Conservation (phyloP, 2,888 invertebrate species). For the Rotaria macrura region DNA sequence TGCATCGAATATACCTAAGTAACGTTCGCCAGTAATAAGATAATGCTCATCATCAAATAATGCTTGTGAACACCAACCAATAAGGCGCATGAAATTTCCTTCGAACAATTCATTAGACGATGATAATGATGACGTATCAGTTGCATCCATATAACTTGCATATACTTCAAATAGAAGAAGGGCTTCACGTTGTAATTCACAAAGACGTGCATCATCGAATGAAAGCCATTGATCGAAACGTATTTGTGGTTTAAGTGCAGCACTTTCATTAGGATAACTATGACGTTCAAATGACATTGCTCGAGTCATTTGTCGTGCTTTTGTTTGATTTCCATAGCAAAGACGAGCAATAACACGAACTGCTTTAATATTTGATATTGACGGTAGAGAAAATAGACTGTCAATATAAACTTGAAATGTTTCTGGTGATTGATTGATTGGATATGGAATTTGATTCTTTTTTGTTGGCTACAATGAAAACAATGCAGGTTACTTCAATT, state of each 20-base stretch:
- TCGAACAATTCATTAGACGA: background rate
- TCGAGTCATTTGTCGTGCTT: background rate
- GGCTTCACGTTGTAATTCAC: conserved; percentile 9
- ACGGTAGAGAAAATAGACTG: background rate
- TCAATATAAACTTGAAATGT: background rate
- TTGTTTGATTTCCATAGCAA: background rate
- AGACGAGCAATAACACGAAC: background rate
- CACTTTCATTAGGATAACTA: background rate
- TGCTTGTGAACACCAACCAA: conserved; percentile 20
- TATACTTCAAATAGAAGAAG: background rate
- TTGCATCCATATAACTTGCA: background rate
- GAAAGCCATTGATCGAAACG: conserved; percentile 5
- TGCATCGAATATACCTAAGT: background rate
- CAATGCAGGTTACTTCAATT: too few relatives aligned
- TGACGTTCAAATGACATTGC: background rate
- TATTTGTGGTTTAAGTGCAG: background rate
- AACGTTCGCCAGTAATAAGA: background rate
- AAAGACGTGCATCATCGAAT: background rate
- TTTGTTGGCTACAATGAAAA: background rate
- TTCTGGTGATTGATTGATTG: background rate
- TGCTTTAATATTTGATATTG: background rate
- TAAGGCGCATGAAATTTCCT: background rate
- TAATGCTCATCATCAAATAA: background rate
- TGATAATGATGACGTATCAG: background rate
- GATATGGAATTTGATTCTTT: background rate